Evolutionary conservation across 2,797 vertebrate species (phyloP), one percentile per base, ranked within the genome.

Genomic region (Schizopygopsis malacanthus): DNA sequence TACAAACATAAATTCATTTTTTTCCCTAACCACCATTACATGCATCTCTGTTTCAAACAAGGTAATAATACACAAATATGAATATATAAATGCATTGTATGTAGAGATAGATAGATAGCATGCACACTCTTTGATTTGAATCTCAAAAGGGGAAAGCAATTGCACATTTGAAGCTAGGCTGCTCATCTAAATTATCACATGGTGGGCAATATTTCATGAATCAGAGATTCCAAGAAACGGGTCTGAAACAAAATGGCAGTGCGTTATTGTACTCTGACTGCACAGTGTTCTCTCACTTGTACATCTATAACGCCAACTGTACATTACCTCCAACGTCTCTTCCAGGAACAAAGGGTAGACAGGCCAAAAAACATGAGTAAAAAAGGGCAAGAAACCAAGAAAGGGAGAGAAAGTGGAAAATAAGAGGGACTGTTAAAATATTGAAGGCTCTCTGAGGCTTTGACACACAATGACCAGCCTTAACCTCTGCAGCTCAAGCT

Each of bases 381-480:
- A 90, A 78, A 56, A 77, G 25, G 33, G 45, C 37, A 4, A 79
- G 20, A 86, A 70, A 81, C 13, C 33, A 39, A 90, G 89, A 90
- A 88, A 83, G 18, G 56, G 9, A 52, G 41, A 61, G 86, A 80
- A 70, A 16, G 63, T 85, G 76, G 88, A 91, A 81, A 91, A 90
- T 33, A 93, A 47, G 92, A 91, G 91, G 15, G 12, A 25, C 28
- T 94, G 81, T 45, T 90, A 28, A 90, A 90, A 86, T 85, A 95
- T 95, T 94, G 78, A 94, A 90, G 88, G 87, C 89, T 91, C 90
- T 91, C 90, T 67, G 69, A 92, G 90, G 92, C 85, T 59, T 77
- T 90, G 90, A 92, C 93, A 93, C 85, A 86, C 91, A 92, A 89
- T 84, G 70, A 89, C 92, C 88, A 89, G 80, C 86, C 91, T 88